phyloP scores from a whole-genome alignment of 2,888 invertebrate genomes.

The Caenorhabditis doughertyi region DNA sequence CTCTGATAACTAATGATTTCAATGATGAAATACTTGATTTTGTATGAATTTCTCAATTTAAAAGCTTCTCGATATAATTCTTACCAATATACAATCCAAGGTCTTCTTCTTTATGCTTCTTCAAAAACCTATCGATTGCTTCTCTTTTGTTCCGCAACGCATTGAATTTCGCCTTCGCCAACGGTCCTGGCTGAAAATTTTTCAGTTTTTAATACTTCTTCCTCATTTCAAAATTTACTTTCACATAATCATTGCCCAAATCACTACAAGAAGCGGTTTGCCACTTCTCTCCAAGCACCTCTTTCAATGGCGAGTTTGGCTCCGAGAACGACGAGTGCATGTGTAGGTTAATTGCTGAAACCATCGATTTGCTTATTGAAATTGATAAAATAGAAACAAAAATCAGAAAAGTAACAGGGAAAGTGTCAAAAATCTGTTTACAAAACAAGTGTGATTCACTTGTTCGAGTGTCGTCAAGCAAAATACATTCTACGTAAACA shows the following conservation, averaged over 20 bases:
- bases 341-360: conserved; percentile 48
- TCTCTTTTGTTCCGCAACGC: conserved; percentile 67
- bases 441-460: not conserved
- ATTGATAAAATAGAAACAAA: not conserved
- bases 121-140: conserved; percentile 66
- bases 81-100: conserved; percentile 63
- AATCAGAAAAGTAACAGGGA: not conserved
- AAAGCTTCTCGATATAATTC: too few species aligned
- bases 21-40: too few species aligned
- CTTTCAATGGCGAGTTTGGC: conserved; percentile 67
- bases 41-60: too few species aligned
- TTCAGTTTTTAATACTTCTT: not conserved
- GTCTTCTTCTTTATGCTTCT: conserved; percentile 64
- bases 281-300: conserved; percentile 62
- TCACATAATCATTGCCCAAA: conserved; percentile 56
- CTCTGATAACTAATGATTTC: too few species aligned
- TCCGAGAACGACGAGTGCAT: conserved; percentile 66
- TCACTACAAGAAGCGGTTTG: conserved; percentile 68
- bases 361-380: not conserved
- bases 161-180: conserved; percentile 64
- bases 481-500: conserved; percentile 9
- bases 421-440: not conserved
- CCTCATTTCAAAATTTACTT: conserved; percentile 20
- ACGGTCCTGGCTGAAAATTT: conserved; percentile 56
- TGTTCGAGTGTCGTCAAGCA: not conserved